These are phyloP conservation scores for Epizoanthus ramosus DNA, from an alignment of 92 coral and sea anemone genomes.

Conservation along the genomic window DNA sequence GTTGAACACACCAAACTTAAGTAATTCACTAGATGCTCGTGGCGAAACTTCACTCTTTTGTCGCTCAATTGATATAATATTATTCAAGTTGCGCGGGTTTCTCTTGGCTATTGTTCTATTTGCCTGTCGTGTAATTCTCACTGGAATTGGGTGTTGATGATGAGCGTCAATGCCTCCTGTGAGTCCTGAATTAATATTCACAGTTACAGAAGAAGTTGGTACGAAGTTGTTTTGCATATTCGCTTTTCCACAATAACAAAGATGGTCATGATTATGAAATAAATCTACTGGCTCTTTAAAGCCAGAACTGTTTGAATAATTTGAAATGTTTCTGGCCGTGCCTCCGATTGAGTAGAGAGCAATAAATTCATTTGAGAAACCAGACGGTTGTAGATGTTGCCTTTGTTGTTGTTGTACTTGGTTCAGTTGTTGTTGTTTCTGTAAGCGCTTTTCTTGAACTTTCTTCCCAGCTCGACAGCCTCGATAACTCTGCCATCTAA, in stretches of 20 bases:
- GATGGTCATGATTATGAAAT: slow-evolving; percentile 22
- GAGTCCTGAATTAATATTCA: neutral
- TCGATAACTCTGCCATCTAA: slow-evolving; percentile 37
- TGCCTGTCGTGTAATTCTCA: slow-evolving; percentile 22
- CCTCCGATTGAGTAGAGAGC: slow-evolving; percentile 17
- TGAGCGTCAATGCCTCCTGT: slow-evolving; percentile 16
- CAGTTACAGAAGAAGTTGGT: slow-evolving; percentile 18
- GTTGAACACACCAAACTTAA: slow-evolving; percentile 15
- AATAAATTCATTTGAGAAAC: slow-evolving; percentile 29
- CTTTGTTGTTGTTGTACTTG: slow-evolving; percentile 35
- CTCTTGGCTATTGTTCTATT: slow-evolving; percentile 10
- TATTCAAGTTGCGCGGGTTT: slow-evolving; percentile 18
- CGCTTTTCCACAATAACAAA: slow-evolving; percentile 2
- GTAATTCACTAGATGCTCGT: slow-evolving; percentile 19
- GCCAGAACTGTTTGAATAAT: slow-evolving; percentile 19
- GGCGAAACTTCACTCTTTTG: slow-evolving; percentile 23
- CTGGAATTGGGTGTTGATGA: slow-evolving; percentile 5
- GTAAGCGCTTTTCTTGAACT: slow-evolving; percentile 39
- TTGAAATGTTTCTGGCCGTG: slow-evolving; percentile 26
- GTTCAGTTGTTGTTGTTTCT: slow-evolving; percentile 37
- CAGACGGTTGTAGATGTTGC: slow-evolving; percentile 32
- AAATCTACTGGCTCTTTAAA: slow-evolving; percentile 18
- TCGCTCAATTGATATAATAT: slow-evolving; percentile 19
- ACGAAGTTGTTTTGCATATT: slow-evolving; percentile 9
- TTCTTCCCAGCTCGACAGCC: slow-evolving; percentile 41